Evolutionary conservation across 2,888 invertebrate genomes (phyloP).

Genomic region (Nomada flava): DNA sequence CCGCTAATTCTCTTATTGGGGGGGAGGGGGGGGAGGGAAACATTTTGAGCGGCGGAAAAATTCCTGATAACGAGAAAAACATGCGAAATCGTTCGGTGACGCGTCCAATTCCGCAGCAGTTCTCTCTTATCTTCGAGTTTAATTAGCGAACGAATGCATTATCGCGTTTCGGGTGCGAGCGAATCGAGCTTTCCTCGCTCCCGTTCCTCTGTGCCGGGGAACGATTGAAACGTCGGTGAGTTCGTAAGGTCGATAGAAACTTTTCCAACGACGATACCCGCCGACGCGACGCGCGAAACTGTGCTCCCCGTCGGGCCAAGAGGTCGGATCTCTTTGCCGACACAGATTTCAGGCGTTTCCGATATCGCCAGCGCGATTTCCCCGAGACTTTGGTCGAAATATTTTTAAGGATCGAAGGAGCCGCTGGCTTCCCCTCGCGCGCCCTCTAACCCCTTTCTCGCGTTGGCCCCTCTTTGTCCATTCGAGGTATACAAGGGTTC

Average conservation of each 20-base stretch:
- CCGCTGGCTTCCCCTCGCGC: no score
- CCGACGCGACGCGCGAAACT: slow-evolving; percentile 1
- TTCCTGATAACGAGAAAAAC: slow-evolving; percentile 60
- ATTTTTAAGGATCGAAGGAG: neutral
- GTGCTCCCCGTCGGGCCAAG: neutral
- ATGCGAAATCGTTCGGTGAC: slow-evolving; percentile 56
- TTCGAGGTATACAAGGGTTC: slow-evolving; percentile 47
- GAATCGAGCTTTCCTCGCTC: slow-evolving; percentile 57
- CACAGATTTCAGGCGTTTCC: slow-evolving; percentile 24
- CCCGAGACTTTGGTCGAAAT: slow-evolving; percentile 5
- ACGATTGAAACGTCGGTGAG: neutral
- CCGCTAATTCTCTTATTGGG: slow-evolving; percentile 23
- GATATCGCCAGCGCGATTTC: neutral
- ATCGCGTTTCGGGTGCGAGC: slow-evolving; percentile 67
- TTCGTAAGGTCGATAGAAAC: slow-evolving; percentile 8
- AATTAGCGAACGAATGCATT: slow-evolving; percentile 65
- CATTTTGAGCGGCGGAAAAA: slow-evolving; percentile 49
- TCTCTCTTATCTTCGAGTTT: slow-evolving; percentile 62
- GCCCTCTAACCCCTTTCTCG: no score
- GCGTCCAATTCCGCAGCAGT: slow-evolving; percentile 57
- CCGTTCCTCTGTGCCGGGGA: neutral
- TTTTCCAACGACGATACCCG: slow-evolving; percentile 4
- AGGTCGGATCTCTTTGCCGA: slow-evolving; percentile 20
- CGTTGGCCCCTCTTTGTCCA: slow-evolving; percentile 10
- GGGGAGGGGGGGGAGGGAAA: slow-evolving; percentile 32